A percentile compares a stretch with the other conserved stretches of the same genome.
phyloP scores from a whole-genome alignment of 2,888 invertebrate species.

The Drosophila merina region DNA sequence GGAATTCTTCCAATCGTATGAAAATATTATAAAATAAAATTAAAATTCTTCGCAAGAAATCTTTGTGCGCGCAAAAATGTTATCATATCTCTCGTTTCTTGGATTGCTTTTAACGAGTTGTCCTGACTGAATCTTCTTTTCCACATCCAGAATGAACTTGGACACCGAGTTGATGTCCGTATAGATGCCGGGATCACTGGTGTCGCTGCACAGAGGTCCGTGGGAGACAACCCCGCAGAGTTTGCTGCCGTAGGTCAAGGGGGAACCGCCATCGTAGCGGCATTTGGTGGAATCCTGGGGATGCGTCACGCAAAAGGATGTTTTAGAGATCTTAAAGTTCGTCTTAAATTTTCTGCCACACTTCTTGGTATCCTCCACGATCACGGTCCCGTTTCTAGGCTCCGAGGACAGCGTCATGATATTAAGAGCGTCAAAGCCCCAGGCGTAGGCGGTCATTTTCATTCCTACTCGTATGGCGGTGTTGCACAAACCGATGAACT shows the following conservation, averaged over 20 bases:
- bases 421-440: slow-evolving; percentile 34
- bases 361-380: neutral
- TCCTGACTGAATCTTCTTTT: neutral
- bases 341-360: neutral
- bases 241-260: slow-evolving; percentile 18
- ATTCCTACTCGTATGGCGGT: accelerated
- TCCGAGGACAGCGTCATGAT: neutral
- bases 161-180: slow-evolving; percentile 29
- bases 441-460: slow-evolving; percentile 24
- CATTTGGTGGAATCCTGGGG: slow-evolving; percentile 25
- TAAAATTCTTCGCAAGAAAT: neutral
- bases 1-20: neutral
- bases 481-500: slow-evolving; percentile 43
- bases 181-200: slow-evolving; percentile 37
- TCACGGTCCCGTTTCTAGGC: neutral
- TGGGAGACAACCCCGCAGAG: slow-evolving; percentile 45
- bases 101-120: neutral
- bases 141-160: neutral
- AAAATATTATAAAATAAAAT: neutral
- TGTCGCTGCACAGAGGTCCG: slow-evolving; percentile 35
- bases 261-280: slow-evolving; percentile 40
- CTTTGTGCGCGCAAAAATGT: neutral
- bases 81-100: too few relatives aligned
- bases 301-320: slow-evolving; percentile 11
- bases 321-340: neutral